A percentile compares a stretch with the other conserved stretches of the same genome.
Evolutionary conservation across 2,797 vertebrate genomes (phyloP).

Genomic region (Syngnathus acus): DNA sequence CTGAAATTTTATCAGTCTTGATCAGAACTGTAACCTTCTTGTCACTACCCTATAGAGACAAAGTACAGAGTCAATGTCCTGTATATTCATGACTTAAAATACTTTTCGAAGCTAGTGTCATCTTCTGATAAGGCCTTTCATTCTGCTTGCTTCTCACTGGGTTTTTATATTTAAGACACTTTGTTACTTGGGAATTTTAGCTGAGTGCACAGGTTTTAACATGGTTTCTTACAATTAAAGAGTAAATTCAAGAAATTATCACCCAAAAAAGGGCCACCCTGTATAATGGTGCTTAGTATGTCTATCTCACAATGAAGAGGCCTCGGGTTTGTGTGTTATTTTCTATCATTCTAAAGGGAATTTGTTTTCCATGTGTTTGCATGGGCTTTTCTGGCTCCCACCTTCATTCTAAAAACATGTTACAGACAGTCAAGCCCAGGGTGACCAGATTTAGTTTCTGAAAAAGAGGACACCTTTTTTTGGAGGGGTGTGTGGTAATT

Average conservation of each 20-base stretch:
- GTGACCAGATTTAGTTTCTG: too few species aligned
- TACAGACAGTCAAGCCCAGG: too few species aligned
- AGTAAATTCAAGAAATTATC: not conserved
- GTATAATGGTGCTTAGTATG: not conserved
- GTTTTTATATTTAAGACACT: not conserved
- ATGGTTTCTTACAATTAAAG: not conserved
- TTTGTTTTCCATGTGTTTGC: not conserved
- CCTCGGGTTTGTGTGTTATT: not conserved
- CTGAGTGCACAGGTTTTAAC: not conserved
- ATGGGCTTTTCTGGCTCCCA: not conserved
- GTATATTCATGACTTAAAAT: conserved; percentile 3
- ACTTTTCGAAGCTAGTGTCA: not conserved
- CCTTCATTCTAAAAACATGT: too few species aligned
- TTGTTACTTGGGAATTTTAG: not conserved
- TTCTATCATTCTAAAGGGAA: not conserved
- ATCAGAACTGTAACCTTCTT: conserved; percentile 16
- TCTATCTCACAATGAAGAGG: not conserved
- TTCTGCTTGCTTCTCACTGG: not conserved
- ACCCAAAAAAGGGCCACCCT: not conserved
- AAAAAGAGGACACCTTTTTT: too few species aligned
- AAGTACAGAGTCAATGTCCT: not conserved
- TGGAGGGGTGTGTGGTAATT: too few species aligned
- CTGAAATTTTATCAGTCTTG: conserved; percentile 24
- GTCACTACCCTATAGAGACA: not conserved
- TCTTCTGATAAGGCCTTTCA: not conserved